Evolutionary conservation across 64 coral and sea anemone genomes (phyloP).

Genomic region (Dendrophyllia cribrosa): DNA sequence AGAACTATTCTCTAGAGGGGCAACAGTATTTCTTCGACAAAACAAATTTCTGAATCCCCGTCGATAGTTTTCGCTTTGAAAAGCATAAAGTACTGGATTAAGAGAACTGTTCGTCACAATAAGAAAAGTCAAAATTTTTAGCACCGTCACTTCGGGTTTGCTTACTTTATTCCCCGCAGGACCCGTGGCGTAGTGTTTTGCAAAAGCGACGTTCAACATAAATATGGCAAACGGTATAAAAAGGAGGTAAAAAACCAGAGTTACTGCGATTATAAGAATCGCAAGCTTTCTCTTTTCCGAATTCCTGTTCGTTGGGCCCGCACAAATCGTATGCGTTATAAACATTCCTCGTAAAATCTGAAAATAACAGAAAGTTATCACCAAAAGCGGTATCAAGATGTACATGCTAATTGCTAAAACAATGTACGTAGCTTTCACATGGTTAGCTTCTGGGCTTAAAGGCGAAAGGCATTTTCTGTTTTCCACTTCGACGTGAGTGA

Average conservation of each 20-base stretch:
- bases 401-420: neutral
- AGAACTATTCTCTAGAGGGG: neutral
- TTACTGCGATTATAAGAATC: slow-evolving; percentile 25
- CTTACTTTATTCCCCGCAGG: no score
- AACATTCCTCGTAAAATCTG: slow-evolving; percentile 43
- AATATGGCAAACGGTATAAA: slow-evolving; percentile 23
- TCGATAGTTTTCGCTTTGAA: slow-evolving; percentile 40
- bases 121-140: slow-evolving; percentile 33
- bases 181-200: neutral
- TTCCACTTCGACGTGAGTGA: neutral
- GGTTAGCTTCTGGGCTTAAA: neutral
- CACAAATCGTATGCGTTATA: slow-evolving; percentile 10
- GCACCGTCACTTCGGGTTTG: neutral
- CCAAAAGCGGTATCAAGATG: neutral
- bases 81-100: slow-evolving; percentile 31
- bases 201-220: slow-evolving; percentile 8
- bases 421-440: slow-evolving; percentile 6
- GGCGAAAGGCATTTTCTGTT: slow-evolving; percentile 19
- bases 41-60: slow-evolving; percentile 12
- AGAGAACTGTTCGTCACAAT: slow-evolving; percentile 25
- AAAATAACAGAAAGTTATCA: slow-evolving; percentile 34
- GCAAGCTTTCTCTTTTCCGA: slow-evolving; percentile 31
- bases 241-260: slow-evolving; percentile 17
- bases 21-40: neutral
- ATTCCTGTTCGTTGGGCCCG: slow-evolving; percentile 14